Conservation (phyloP, 2,888 invertebrate genomes). For the Yponomeuta sedellus region DNA sequence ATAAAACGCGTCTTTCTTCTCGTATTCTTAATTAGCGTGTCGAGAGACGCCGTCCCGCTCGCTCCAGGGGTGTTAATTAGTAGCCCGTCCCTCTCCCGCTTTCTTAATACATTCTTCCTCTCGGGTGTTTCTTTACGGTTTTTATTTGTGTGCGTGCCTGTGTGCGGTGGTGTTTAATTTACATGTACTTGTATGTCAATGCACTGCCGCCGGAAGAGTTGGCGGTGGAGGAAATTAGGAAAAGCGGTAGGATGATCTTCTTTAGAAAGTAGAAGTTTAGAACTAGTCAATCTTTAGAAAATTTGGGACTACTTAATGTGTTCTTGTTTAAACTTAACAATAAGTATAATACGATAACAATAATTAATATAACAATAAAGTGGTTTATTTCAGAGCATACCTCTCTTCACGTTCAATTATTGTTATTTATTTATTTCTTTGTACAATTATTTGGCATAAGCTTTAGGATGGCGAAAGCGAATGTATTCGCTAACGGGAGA, state of each 20-base stretch:
- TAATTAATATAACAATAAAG: no score
- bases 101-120: conserved; percentile 78
- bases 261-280: not conserved
- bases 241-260: not conserved
- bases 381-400: not conserved
- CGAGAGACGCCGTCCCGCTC: conserved; percentile 59
- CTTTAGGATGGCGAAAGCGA: no score
- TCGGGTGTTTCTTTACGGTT: conserved; percentile 73
- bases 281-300: not conserved
- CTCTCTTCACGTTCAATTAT: not conserved
- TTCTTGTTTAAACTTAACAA: no score
- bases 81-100: conserved; percentile 71
- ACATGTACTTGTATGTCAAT: conserved; percentile 74
- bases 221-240: not conserved
- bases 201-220: conserved; percentile 45
- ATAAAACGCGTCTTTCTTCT: conserved; percentile 79
- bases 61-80: conserved; percentile 63
- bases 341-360: no score
- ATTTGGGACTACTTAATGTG: not conserved
- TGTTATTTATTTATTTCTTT: no score
- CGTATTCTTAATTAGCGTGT: conserved; percentile 83
- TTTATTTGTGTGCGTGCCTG: conserved; percentile 76
- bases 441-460: no score
- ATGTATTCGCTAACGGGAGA: no score
- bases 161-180: conserved; percentile 76